phyloP scores from a whole-genome alignment of 2,888 invertebrate genomes.

The Andrena fulva region DNA sequence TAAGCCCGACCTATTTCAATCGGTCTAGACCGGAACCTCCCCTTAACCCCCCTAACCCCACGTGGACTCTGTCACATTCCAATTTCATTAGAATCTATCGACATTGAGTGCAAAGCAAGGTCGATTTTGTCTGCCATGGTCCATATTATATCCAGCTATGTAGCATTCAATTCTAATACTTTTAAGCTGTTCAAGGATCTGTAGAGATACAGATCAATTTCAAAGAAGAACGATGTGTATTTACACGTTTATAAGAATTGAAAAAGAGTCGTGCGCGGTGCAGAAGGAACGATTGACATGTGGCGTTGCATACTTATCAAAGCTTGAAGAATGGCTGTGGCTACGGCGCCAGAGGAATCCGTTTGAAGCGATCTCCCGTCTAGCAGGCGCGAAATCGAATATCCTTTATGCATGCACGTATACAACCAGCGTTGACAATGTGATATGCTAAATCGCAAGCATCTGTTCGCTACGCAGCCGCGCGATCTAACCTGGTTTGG shows the following conservation, averaged over 20 bases:
- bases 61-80: too few species aligned
- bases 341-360: constrained; percentile 3
- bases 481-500: constrained; percentile 40
- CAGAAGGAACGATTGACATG: neutral
- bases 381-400: constrained; percentile 46
- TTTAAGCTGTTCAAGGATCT: too few species aligned
- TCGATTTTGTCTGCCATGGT: too few species aligned
- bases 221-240: neutral
- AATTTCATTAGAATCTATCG: too few species aligned
- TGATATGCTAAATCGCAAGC: constrained; percentile 60
- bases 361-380: constrained; percentile 40
- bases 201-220: too few species aligned
- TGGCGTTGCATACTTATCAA: constrained; percentile 5
- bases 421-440: constrained; percentile 58
- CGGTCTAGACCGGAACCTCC: too few species aligned
- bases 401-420: constrained; percentile 50
- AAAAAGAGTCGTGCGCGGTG: neutral
- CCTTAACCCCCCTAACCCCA: too few species aligned
- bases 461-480: constrained; percentile 55
- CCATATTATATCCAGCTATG: too few species aligned
- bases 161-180: too few species aligned
- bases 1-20: too few species aligned
- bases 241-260: neutral
- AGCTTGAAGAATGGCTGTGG: constrained; percentile 10
- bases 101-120: too few species aligned